A percentile compares a stretch with the other conserved stretches of the same genome.
Conservation (phyloP, 1,140 invertebrate species). For the Megathymus violae region DNA sequence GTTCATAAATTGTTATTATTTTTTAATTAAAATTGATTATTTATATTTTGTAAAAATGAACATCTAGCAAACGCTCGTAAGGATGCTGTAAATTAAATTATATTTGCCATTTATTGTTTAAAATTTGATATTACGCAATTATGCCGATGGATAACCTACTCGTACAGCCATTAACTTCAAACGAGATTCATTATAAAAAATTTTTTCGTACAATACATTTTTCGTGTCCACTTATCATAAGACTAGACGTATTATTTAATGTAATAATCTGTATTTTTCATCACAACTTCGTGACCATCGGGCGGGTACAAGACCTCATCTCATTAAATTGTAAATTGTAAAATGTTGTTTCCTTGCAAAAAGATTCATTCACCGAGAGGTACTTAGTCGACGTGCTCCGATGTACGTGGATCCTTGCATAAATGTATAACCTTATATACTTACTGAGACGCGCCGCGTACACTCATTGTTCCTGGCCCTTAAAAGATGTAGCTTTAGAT, state of each 20-base stretch:
- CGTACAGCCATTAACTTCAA: neutral
- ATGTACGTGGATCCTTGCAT: slow-evolving; percentile 25
- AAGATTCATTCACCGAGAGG: slow-evolving; percentile 4
- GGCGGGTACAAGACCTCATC: slow-evolving; percentile 1
- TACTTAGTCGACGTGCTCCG: neutral
- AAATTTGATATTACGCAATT: neutral
- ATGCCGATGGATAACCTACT: neutral
- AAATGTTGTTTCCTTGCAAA: slow-evolving; percentile 14
- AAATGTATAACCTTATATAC: slow-evolving; percentile 11
- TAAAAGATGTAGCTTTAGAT: neutral
- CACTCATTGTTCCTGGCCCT: slow-evolving; percentile 9
- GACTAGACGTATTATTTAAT: neutral
- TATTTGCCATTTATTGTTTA: neutral
- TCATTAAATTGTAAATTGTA: no score
- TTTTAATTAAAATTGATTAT: no score
- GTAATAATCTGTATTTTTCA: slow-evolving; percentile 16
- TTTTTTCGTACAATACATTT: neutral
- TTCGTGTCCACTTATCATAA: neutral
- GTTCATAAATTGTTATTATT: no score
- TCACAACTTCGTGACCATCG: neutral
- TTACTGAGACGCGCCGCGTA: slow-evolving; percentile 9
- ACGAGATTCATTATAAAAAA: neutral
- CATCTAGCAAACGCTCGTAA: no score
- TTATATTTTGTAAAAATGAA: no score
- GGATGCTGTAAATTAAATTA: no score